These are phyloP conservation scores for Aphidius gifuensis DNA, from an alignment of 1,140 invertebrate species.

Conservation along the genomic window DNA sequence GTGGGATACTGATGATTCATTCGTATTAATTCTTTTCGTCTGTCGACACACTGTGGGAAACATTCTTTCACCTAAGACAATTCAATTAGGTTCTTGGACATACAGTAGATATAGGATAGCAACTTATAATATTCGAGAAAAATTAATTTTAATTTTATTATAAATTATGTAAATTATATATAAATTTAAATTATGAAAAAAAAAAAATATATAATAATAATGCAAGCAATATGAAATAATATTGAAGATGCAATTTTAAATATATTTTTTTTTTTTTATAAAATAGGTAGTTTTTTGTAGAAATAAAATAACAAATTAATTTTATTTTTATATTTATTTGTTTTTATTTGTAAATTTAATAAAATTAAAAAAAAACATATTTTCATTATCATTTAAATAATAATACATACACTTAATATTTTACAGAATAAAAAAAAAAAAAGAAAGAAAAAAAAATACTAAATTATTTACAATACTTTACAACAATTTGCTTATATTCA, in stretches of 20 bases:
- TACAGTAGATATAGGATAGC: background rate
- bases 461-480: conserved; percentile 24
- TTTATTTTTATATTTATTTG: too few relatives aligned
- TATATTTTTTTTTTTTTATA: too few relatives aligned
- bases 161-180: conserved; percentile 3
- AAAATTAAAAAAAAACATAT: conserved; percentile 3
- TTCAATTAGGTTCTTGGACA: conserved; percentile 11
- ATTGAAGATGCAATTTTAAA: too few relatives aligned
- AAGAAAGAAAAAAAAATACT: background rate
- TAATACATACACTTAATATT: conserved; percentile 23
- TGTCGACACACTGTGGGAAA: conserved; percentile 12
- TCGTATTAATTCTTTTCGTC: conserved; percentile 10
- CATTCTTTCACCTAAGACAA: background rate
- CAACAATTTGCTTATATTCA: conserved; percentile 23
- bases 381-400: conserved; percentile 18
- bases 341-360: background rate
- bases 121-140: too few relatives aligned
- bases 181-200: background rate
- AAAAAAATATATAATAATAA: too few relatives aligned
- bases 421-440: conserved; percentile 10
- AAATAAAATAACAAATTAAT: too few relatives aligned
- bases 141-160: background rate
- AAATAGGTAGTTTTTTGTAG: too few relatives aligned
- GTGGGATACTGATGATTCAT: conserved; percentile 19
- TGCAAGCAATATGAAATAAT: too few relatives aligned